Evolutionary conservation across 2,113 vertebrate genomes (phyloP), one percentile per base, ranked within the genome.

Genomic region (Hippocampus barbouri): DNA sequence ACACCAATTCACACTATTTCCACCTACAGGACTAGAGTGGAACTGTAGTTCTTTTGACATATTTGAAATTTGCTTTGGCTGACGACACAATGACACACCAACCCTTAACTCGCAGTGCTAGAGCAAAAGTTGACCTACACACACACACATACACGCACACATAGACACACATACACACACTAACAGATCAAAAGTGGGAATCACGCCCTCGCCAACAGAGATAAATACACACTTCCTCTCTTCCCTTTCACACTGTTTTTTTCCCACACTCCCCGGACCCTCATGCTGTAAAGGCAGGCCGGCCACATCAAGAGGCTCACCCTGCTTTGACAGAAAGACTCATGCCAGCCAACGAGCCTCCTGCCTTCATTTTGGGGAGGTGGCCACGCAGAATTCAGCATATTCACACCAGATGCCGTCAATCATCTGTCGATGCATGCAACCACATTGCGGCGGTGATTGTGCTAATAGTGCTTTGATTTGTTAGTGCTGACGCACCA

Each of bases 141-240:
- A 85, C 82, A 82, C 57, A 84, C 82, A 81, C 56, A 16, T 5
- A 81, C 56, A 27, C 5, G 7, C 14, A 18, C 14, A 81, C 56
- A 27, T 1, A 16, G 6, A 18, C 15, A 61, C 27, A 30, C 56
- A 27, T 1, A 16, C 14, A 18, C 15, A 61, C 27, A 30, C 27
- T 18, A 23, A 47, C 20, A 8, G 86, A 93, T 92, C 90, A 92
- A 91, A 61, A 91, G 91, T 74, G 67, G 83, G 79, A 87, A 79
- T 82, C 77, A 60, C 82, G 86, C 5, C 89, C 86, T 88, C 88
- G 88, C 89, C 90, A 90, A 85, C 79, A 84, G 81, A 92, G 90
- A 92, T 92, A 92, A 92, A 91, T 91, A 91, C 84, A 87, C 85
- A 88, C 90, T 91, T 93, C 87, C 91, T 90, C 86, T 83, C 83